Conservation (phyloP, 2,797 vertebrate genomes). For the Brachyrhaphis roseni region DNA sequence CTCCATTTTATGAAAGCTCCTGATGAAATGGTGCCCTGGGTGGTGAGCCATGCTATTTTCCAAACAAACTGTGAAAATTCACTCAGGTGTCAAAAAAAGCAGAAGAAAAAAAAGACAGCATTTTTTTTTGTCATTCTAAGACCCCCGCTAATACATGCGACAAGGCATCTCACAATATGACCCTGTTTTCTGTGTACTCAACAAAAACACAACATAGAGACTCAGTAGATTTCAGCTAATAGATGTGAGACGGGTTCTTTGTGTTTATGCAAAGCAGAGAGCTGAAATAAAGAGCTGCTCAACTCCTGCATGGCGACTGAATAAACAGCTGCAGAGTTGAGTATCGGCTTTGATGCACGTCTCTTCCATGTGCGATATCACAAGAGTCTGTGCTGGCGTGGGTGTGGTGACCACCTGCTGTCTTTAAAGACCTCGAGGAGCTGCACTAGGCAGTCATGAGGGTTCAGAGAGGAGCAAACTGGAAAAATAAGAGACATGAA, state of each 20-base stretch:
- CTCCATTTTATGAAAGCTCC: neutral
- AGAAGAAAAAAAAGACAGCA: neutral
- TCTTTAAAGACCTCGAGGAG: slow-evolving; percentile 63
- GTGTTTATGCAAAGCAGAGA: slow-evolving; percentile 52
- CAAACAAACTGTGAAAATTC: slow-evolving; percentile 5
- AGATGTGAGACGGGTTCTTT: slow-evolving; percentile 38
- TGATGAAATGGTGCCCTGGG: neutral
- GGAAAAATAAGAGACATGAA: slow-evolving; percentile 46
- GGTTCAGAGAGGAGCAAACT: slow-evolving; percentile 37
- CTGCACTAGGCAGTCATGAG: slow-evolving; percentile 35
- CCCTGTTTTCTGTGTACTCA: slow-evolving; percentile 31
- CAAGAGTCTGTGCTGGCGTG: slow-evolving; percentile 51
- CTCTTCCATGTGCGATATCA: slow-evolving; percentile 41
- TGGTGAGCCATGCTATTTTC: neutral
- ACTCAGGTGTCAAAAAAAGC: slow-evolving; percentile 23
- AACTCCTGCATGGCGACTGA: slow-evolving; percentile 34
- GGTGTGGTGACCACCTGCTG: slow-evolving; percentile 71
- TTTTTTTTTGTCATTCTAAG: slow-evolving; percentile 18
- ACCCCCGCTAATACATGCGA: slow-evolving; percentile 3
- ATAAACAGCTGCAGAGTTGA: slow-evolving; percentile 61
- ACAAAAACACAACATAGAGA: slow-evolving; percentile 46
- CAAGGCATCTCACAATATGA: slow-evolving; percentile 12
- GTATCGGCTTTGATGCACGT: slow-evolving; percentile 55
- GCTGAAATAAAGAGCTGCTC: slow-evolving; percentile 66
- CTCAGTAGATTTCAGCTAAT: slow-evolving; percentile 53